Conservation (phyloP, 1,140 invertebrate species). For the Olivierus martensii region DNA sequence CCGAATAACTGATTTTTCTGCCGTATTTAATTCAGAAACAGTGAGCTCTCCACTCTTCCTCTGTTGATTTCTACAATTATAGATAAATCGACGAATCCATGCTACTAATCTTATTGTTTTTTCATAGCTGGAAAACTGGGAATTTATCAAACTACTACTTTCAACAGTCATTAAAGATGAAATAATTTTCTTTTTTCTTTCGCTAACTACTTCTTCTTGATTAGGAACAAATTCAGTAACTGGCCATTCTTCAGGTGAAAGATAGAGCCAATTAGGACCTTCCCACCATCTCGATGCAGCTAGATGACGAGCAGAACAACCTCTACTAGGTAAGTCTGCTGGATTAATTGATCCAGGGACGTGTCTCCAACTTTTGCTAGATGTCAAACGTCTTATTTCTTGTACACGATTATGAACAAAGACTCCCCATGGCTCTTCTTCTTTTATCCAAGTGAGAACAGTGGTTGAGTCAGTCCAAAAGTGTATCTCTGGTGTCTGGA, state of each 20-base stretch:
- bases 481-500: not conserved
- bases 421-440: not conserved
- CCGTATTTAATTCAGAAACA: constrained; percentile 4
- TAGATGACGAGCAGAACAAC: not conserved
- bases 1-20: no score
- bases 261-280: not conserved
- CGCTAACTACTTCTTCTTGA: constrained; percentile 5
- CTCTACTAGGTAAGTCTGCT: constrained; percentile 2
- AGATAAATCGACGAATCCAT: not conserved
- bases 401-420: constrained; percentile 2
- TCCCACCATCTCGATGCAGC: not conserved
- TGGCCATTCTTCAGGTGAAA: constrained; percentile 4
- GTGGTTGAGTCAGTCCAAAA: constrained; percentile 1
- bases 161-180: no score
- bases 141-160: not conserved
- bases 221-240: not conserved
- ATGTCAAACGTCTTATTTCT: constrained; percentile 2
- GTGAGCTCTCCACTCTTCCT: constrained; percentile 2
- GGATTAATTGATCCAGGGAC: constrained; percentile 2
- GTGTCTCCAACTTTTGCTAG: not conserved
- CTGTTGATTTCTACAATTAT: constrained; percentile 2
- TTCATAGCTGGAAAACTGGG: not conserved
- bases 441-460: constrained; percentile 4
- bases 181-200: constrained; percentile 5
- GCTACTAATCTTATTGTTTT: not conserved